Evolutionary conservation across 1,140 invertebrate species (phyloP), one percentile per base, ranked within the genome.

Genomic region (Mercenaria mercenaria): DNA sequence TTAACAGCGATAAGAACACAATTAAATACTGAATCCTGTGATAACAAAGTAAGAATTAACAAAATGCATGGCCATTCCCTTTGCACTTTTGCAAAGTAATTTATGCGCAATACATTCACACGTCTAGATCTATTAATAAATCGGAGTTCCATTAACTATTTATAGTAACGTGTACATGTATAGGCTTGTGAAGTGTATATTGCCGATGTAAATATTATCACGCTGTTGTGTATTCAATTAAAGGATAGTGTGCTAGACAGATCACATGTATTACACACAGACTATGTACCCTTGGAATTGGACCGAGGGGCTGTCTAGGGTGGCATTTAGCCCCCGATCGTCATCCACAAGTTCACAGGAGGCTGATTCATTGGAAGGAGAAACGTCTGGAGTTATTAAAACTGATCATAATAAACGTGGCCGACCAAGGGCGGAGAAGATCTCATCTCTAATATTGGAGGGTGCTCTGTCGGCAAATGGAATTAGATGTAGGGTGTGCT

Each of bases 401-500:
- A 56, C 4, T 79, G 89, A 85, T 80, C 77, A 76, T 61, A 92
- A 72, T 29, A 93, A 92, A 76, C 90, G 95, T 59, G 98, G 98
- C 13, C 94, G 98, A 91, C 98, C 98, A 13, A 96, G 98, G 91
- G 97, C 97, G 37, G 98, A 98, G 95, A 96, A 97, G 52, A 97
- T 98, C 50, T 97, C 97, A 52, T 97, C 97, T 91, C 96, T 98
- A 34, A 98, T 98, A 95, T 96, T 97, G 87, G 97, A 98, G 96
- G 98, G 98, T 56, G 97, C 97, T 64, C 97, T 97, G 18, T 97
- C 97, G 10, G 97, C 97, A 0, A 97, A 97, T 95, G 97, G 97
- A 72, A 98, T 98, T 90, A 97, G 97, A 93, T 98, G 98, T 95
- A 96, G 96, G 56, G 97, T 97, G 92, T 98, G 98, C 95, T 97